A percentile compares a stretch with the other conserved stretches of the same genome.
Conservation (phyloP, 2,888 invertebrate species). For the Aphodius sticticus region DNA sequence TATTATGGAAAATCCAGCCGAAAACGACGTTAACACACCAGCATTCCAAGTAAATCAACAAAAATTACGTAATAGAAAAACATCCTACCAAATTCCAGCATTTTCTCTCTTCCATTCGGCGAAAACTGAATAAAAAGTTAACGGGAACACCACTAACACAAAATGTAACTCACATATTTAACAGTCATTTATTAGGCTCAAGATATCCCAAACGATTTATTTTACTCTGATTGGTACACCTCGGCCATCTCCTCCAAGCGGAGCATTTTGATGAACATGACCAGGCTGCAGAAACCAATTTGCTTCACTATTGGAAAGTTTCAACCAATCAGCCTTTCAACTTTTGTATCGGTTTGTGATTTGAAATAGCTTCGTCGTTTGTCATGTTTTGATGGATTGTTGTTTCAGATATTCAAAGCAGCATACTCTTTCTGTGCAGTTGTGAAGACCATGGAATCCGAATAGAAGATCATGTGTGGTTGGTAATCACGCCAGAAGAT, state of each 20-base stretch:
- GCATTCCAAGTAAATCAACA: too few relatives aligned
- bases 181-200: constrained; percentile 40
- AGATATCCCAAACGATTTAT: constrained; percentile 22
- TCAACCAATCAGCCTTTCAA: constrained; percentile 46
- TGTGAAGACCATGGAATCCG: not conserved
- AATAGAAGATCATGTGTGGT: not conserved
- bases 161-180: too few relatives aligned
- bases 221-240: constrained; percentile 47
- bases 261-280: constrained; percentile 47
- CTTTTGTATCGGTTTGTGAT: constrained; percentile 44
- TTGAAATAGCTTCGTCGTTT: not conserved
- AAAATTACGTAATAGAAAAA: too few relatives aligned
- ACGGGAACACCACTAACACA: too few relatives aligned
- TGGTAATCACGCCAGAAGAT: too few relatives aligned
- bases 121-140: too few relatives aligned
- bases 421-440: not conserved
- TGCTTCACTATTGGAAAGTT: constrained; percentile 48
- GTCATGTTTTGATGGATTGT: not conserved
- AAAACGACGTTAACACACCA: too few relatives aligned
- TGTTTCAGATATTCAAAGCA: not conserved
- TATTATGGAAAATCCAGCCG: too few relatives aligned
- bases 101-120: too few relatives aligned
- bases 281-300: constrained; percentile 46
- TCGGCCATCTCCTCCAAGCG: constrained; percentile 43
- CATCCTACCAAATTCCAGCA: too few relatives aligned